Conservation (phyloP, 2,113 vertebrate species). For the Pedionomus torquatus region DNA sequence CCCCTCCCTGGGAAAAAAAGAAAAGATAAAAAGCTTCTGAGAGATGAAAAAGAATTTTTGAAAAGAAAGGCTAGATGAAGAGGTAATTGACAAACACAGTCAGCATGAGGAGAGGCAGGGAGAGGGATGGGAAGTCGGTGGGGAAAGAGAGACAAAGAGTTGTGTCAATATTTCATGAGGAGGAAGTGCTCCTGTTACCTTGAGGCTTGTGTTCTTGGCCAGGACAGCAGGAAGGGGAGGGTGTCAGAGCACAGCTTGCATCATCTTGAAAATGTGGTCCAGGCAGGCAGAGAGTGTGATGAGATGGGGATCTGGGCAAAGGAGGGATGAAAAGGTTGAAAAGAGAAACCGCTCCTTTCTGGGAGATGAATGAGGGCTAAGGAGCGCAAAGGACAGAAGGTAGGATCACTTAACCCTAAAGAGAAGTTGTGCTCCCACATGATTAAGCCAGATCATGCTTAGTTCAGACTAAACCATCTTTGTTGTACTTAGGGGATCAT, state of each 20-base stretch:
- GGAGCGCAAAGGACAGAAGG: neutral
- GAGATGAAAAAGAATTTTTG: slow-evolving; percentile 42
- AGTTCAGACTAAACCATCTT: neutral
- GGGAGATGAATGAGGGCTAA: neutral
- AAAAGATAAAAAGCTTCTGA: neutral
- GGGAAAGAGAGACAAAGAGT: neutral
- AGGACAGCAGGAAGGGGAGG: neutral
- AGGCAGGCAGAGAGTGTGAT: neutral
- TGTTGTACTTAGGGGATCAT: neutral
- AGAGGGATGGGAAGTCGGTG: neutral
- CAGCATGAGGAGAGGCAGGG: neutral
- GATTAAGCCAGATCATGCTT: neutral
- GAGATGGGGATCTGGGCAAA: neutral
- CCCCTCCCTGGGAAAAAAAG: neutral
- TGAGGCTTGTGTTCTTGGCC: neutral
- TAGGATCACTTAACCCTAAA: neutral
- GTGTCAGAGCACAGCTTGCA: neutral
- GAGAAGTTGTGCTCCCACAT: neutral
- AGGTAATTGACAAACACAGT: slow-evolving; percentile 40
- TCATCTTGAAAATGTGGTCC: neutral
- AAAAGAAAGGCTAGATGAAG: slow-evolving; percentile 6
- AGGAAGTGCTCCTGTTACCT: neutral
- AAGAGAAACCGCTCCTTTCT: neutral
- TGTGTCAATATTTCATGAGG: neutral
- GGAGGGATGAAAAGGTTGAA: neutral